A percentile compares a stretch with the other conserved stretches of the same genome.
Evolutionary conservation across 30 jellyfish, hydroid and myxozoan species (phyloP).

Genomic region (Aurelia aurita): DNA sequence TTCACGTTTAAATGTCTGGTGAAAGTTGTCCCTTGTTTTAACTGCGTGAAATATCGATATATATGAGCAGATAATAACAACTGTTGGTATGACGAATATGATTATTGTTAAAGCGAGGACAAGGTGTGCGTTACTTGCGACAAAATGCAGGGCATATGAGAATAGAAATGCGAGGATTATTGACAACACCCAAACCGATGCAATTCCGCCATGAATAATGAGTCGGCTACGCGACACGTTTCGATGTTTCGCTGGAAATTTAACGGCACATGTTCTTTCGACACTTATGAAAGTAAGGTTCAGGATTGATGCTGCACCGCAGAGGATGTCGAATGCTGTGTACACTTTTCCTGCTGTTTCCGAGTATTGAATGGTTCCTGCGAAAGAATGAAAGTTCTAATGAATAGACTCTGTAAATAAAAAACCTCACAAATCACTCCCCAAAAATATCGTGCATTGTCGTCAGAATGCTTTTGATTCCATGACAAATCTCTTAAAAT

Average conservation of each 20-base stretch:
- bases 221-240: slow-evolving; percentile 68
- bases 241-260: slow-evolving; percentile 76
- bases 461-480: no score
- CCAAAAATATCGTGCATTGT: no score
- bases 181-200: slow-evolving; percentile 72
- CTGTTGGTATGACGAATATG: slow-evolving; percentile 69
- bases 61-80: slow-evolving; percentile 58
- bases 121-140: slow-evolving; percentile 1
- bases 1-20: slow-evolving; percentile 62
- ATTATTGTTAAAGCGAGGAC: slow-evolving; percentile 39
- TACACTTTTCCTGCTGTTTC: slow-evolving; percentile 39
- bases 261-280: slow-evolving; percentile 73
- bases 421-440: no score
- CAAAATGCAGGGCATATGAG: slow-evolving; percentile 33
- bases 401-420: no score
- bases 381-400: not conserved
- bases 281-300: slow-evolving; percentile 70
- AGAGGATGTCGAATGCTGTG: slow-evolving; percentile 71
- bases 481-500: no score
- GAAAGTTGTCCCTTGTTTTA: slow-evolving; percentile 54
- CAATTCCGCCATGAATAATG: slow-evolving; percentile 65
- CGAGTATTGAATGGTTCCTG: slow-evolving; percentile 39
- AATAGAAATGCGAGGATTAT: slow-evolving; percentile 54
- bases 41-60: slow-evolving; percentile 70
- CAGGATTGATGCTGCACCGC: slow-evolving; percentile 86